Percentiles rank a stretch among this genome's conserved stretches.
Conservation (phyloP, 2,113 vertebrate genomes). For the Myrmecophaga tridactyla region DNA sequence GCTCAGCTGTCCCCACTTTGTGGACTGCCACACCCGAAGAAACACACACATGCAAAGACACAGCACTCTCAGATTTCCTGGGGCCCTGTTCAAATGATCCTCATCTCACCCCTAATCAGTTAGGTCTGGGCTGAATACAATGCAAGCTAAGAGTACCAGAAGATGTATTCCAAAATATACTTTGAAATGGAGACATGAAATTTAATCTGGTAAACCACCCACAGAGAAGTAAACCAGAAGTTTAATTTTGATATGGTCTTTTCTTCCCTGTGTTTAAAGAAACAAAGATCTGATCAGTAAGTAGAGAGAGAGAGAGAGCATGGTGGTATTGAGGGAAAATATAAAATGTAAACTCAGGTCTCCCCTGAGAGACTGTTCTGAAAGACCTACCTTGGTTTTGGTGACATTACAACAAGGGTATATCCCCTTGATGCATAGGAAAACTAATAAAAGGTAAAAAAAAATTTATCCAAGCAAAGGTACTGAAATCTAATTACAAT, state of each 20-base stretch:
- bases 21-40: too few relatives aligned
- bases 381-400: neutral
- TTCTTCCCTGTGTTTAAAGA: neutral
- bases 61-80: neutral
- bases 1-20: too few relatives aligned
- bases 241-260: neutral
- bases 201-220: neutral
- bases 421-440: rapidly evolving
- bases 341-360: neutral
- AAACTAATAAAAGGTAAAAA: neutral
- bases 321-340: rapidly evolving
- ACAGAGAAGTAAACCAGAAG: rapidly evolving
- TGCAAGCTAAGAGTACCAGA: neutral
- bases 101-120: neutral
- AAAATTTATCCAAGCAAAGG: neutral
- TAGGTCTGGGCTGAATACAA: neutral
- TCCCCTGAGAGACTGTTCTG: neutral
- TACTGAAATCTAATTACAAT: too few relatives aligned
- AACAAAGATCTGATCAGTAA: neutral
- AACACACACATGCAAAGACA: too few relatives aligned
- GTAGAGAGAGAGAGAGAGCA: neutral
- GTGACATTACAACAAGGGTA: too few relatives aligned
- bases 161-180: neutral
- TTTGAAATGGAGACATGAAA: neutral
- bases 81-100: too few relatives aligned